Percentiles rank a stretch among this genome's conserved stretches.
These are phyloP conservation scores for Siniperca undulata DNA, from an alignment of 2,797 vertebrate species.

Conservation along the genomic window DNA sequence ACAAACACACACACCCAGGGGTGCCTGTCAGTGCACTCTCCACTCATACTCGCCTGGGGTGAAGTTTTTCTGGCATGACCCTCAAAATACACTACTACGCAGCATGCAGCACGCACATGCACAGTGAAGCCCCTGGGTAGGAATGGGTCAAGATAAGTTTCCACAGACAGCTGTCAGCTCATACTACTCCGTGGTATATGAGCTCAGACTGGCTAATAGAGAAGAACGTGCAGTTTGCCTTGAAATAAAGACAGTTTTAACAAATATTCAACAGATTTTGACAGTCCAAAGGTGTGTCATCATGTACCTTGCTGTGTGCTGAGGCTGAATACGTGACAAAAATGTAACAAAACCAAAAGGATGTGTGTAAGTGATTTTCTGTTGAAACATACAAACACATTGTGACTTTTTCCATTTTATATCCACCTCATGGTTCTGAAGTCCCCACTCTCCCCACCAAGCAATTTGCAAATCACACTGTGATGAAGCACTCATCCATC, in stretches of 20 bases:
- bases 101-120: constrained; percentile 60
- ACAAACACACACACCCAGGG: constrained; percentile 57
- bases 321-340: constrained; percentile 1
- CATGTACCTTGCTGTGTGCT: background rate
- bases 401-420: constrained; percentile 1
- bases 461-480: constrained; percentile 37
- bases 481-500: constrained; percentile 32
- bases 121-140: constrained; percentile 49
- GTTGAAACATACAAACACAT: constrained; percentile 5
- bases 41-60: constrained; percentile 54
- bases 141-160: constrained; percentile 58
- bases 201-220: constrained; percentile 38
- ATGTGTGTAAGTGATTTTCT: background rate
- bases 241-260: constrained; percentile 31
- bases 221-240: constrained; percentile 5
- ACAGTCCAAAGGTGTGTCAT: background rate
- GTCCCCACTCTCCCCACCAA: constrained; percentile 21
- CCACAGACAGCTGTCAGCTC: constrained; percentile 74
- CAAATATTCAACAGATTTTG: background rate
- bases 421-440: constrained; percentile 29
- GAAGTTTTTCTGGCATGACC: constrained; percentile 72
- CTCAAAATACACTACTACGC: constrained; percentile 73
- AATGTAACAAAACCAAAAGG: background rate
- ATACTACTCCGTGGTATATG: constrained; percentile 23
- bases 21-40: constrained; percentile 71